A percentile compares a stretch with the other conserved stretches of the same genome.
phyloP scores from a whole-genome alignment of 2,888 invertebrate species.

The Thymelicus lineola region DNA sequence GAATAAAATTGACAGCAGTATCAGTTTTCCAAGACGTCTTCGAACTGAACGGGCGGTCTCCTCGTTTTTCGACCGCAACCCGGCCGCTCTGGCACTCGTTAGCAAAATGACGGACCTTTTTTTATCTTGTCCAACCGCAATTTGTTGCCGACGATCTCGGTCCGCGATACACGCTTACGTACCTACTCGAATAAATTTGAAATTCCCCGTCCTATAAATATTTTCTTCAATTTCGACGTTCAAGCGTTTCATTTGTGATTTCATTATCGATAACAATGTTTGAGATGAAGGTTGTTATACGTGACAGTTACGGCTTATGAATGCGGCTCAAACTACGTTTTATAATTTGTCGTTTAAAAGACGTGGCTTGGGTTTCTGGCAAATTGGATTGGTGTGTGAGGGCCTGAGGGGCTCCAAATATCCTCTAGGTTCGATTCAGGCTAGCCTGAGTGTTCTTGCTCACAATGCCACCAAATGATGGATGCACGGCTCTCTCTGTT shows the following conservation, averaged over 20 bases:
- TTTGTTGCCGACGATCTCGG: slow-evolving; percentile 77
- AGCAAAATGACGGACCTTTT: slow-evolving; percentile 82
- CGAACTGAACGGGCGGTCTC: slow-evolving; percentile 42
- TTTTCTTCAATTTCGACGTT: slow-evolving; percentile 54
- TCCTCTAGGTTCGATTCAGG: no score
- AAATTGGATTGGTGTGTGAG: no score
- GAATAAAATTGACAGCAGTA: slow-evolving; percentile 65
- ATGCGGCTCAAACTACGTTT: background rate
- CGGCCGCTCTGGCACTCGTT: slow-evolving; percentile 71
- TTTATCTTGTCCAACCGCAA: slow-evolving; percentile 82
- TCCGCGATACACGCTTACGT: slow-evolving; percentile 65
- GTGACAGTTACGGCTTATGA: background rate
- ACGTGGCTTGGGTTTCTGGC: no score
- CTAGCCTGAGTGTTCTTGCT: no score
- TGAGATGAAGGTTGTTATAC: background rate
- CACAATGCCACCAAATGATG: no score
- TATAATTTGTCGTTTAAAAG: background rate
- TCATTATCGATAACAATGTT: slow-evolving; percentile 22
- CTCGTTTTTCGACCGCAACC: slow-evolving; percentile 63
- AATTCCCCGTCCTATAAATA: slow-evolving; percentile 72
- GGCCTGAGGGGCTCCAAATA: no score
- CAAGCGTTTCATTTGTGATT: slow-evolving; percentile 26
- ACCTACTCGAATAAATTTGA: slow-evolving; percentile 65
- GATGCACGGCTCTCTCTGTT: no score
- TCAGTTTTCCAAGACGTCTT: slow-evolving; percentile 67